Conservation (phyloP, 53 echinoderm and acorn worm species). For the Hippasteria phrygiana region DNA sequence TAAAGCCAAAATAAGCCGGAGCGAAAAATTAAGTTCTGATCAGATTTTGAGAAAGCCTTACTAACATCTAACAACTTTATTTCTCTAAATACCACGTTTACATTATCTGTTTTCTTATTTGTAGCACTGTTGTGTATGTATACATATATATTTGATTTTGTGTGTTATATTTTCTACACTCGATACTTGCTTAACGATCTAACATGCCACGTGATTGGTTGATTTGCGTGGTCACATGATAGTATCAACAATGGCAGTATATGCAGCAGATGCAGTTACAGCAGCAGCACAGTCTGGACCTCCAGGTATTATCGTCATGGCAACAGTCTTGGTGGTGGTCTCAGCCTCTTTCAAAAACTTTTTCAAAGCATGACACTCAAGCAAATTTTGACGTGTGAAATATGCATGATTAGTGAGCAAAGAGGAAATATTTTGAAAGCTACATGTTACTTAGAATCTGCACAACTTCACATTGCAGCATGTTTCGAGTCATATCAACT, state of each 20-base stretch:
- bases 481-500: too few relatives aligned
- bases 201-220: slow-evolving; percentile 22
- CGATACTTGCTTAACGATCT: neutral
- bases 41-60: too few relatives aligned
- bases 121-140: neutral
- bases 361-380: neutral
- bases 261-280: slow-evolving; percentile 60
- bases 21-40: too few relatives aligned
- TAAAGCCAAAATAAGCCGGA: too few relatives aligned
- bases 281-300: slow-evolving; percentile 35
- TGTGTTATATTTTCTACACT: slow-evolving; percentile 28
- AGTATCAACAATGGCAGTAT: slow-evolving; percentile 44
- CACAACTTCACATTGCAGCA: too few relatives aligned
- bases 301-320: slow-evolving; percentile 17
- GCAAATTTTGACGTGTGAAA: too few relatives aligned
- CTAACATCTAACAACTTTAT: too few relatives aligned
- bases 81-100: too few relatives aligned
- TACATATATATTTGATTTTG: neutral
- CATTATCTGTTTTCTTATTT: too few relatives aligned
- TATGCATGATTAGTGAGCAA: too few relatives aligned
- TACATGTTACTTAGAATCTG: too few relatives aligned
- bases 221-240: slow-evolving; percentile 6
- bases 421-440: too few relatives aligned
- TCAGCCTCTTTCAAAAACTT: neutral
- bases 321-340: slow-evolving; percentile 36